Evolutionary conservation across 2,888 invertebrate species (phyloP).

Genomic region (Ditula angustiorana): DNA sequence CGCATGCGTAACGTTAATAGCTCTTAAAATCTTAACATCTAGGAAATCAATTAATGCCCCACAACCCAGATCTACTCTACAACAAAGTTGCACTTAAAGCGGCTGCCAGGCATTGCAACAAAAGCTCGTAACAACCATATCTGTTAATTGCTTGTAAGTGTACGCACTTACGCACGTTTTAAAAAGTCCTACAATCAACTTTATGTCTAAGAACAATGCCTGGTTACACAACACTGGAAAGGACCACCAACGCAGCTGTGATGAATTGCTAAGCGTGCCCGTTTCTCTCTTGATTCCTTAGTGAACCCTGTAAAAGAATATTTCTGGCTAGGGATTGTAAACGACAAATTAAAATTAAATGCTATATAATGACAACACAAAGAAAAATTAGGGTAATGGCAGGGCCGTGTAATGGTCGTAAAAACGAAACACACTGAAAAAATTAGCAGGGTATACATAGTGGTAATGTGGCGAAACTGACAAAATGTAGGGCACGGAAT

Average conservation of each 20-base stretch:
- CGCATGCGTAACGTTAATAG: not conserved
- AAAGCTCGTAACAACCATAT: constrained; percentile 24
- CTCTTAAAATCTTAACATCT: not conserved
- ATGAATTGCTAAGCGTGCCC: too few species aligned
- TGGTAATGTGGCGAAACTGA: too few species aligned
- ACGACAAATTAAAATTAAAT: too few species aligned
- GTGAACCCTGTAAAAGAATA: too few species aligned
- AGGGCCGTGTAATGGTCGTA: too few species aligned
- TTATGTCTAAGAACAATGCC: constrained; percentile 20
- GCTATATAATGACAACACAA: too few species aligned
- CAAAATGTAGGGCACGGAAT: too few species aligned
- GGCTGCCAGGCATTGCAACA: constrained; percentile 8
- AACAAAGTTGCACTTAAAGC: not conserved
- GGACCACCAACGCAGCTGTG: constrained; percentile 28
- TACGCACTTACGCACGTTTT: constrained; percentile 31
- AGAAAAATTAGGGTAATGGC: too few species aligned
- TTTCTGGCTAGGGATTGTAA: too few species aligned
- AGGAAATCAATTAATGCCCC: not conserved
- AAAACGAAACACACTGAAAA: too few species aligned
- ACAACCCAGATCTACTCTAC: not conserved
- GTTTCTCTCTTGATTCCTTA: too few species aligned
- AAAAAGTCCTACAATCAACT: constrained; percentile 25
- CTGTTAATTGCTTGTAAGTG: constrained; percentile 28
- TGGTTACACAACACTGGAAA: constrained; percentile 20
- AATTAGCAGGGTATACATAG: too few species aligned